Evolutionary conservation across 2,113 vertebrate species (phyloP), one percentile per base, ranked within the genome.

Genomic region (Tetraodon nigroviridis): DNA sequence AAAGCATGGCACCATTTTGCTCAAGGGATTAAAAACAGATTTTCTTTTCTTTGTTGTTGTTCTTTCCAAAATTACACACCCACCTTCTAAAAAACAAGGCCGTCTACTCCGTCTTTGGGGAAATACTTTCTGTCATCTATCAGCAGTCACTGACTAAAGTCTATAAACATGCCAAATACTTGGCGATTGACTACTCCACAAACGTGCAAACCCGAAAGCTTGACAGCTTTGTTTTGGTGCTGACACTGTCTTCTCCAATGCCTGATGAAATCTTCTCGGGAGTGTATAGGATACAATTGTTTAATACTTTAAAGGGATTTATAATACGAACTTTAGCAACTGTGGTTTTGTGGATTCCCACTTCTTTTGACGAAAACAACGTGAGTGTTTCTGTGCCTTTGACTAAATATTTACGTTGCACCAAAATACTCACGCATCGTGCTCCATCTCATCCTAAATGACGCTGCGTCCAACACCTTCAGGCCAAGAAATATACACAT

Each of bases 1-100:
- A 67, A 71, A 68, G 64, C 79, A 75, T 72, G 75, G 59, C 62
- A 70, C 46, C 51, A 50, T 75, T 63, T 84, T 74, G 70, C 62
- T 19, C 6, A 24, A 51, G 29, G 40, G 42, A 71, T 68, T 68
- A 42, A 57, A 73, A 81, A 61, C 55, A 66, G 59, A 64, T 76
- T 71, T 76, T 67, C 19, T 73, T 58, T 55, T 8, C 53, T 73
- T 69, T 81, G 61, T 75, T 60, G 61, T 52, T 44, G n/a, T 52
- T 57, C 51, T 40, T 24, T 47, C 8, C 20, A 15, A 61, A 61
- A 69, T 64, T 46, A 20, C 50, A 60, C 15, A 24, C 46, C 24
- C 45, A 58, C 37, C 27, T 41, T 21, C 52, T 55, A 57, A 76
- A 73, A 27, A 61, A 69, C 53, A 64, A 46, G 44, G 74, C 45